A percentile compares a stretch with the other conserved stretches of the same genome.
Evolutionary conservation across 1,140 invertebrate species (phyloP).

Genomic region (Planococcus citri): DNA sequence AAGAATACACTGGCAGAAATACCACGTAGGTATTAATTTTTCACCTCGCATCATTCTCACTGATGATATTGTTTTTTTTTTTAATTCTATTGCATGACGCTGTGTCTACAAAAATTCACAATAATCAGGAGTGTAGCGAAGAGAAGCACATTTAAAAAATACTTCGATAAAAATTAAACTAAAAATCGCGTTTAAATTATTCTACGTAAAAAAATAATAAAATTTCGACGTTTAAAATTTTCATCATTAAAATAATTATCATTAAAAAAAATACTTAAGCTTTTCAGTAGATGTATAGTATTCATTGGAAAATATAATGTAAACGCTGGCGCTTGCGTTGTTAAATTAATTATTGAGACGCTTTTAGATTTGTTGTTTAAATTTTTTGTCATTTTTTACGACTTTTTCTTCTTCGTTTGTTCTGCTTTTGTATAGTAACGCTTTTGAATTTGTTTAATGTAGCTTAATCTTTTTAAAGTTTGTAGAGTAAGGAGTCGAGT

Average conservation of each 20-base stretch:
- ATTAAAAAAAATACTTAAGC: no score
- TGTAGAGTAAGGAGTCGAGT: not conserved
- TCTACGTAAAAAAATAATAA: not conserved
- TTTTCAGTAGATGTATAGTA: no score
- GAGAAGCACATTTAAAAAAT: not conserved
- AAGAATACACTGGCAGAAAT: no score
- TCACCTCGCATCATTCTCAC: no score
- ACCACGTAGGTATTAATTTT: no score
- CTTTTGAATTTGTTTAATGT: constrained; percentile 8
- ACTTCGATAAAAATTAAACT: not conserved
- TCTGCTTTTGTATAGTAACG: not conserved
- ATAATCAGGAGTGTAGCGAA: not conserved
- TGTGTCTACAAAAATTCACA: not conserved
- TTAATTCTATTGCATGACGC: not conserved
- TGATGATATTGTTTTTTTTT: not conserved
- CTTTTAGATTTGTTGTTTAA: no score
- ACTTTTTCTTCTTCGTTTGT: not conserved
- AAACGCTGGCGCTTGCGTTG: not conserved
- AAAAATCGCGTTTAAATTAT: not conserved
- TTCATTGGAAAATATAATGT: no score
- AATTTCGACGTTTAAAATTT: not conserved
- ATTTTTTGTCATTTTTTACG: no score
- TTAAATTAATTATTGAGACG: not conserved
- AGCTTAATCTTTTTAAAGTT: constrained; percentile 4
- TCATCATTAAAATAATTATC: not conserved